These are phyloP conservation scores for Hippocampus comes DNA, from an alignment of 2,113 vertebrate species.

Conservation along the genomic window DNA sequence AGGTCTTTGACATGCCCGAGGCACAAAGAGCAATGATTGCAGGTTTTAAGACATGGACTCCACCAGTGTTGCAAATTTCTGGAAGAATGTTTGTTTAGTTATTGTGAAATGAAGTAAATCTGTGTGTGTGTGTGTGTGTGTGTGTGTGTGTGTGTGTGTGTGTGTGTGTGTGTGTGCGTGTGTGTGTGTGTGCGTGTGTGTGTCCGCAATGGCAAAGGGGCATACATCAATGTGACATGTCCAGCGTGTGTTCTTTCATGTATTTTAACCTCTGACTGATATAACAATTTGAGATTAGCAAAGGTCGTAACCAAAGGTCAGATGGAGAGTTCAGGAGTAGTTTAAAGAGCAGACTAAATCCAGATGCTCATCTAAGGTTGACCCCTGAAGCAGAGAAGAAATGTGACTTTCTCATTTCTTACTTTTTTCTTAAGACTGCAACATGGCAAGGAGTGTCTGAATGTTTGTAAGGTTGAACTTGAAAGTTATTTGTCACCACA, in stretches of 20 bases:
- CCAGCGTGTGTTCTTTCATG: constrained; percentile 10
- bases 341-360: constrained; percentile 48
- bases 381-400: no score
- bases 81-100: no score
- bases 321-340: constrained; percentile 48
- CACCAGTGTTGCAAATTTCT: no score
- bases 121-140: no score
- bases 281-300: constrained; percentile 41
- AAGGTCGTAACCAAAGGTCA: constrained; percentile 21
- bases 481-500: no score
- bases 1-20: background rate
- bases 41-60: no score
- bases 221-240: constrained; percentile 34
- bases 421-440: no score
- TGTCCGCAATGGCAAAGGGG: background rate
- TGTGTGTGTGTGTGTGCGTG: no score
- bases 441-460: background rate
- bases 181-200: no score
- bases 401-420: no score
- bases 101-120: no score
- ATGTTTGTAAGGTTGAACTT: background rate
- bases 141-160: no score
- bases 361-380: constrained; percentile 31
- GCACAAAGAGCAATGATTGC: background rate
- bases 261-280: constrained; percentile 42